These are phyloP conservation scores for Papilio helenus DNA, from an alignment of 1,140 invertebrate species.

Conservation along the genomic window DNA sequence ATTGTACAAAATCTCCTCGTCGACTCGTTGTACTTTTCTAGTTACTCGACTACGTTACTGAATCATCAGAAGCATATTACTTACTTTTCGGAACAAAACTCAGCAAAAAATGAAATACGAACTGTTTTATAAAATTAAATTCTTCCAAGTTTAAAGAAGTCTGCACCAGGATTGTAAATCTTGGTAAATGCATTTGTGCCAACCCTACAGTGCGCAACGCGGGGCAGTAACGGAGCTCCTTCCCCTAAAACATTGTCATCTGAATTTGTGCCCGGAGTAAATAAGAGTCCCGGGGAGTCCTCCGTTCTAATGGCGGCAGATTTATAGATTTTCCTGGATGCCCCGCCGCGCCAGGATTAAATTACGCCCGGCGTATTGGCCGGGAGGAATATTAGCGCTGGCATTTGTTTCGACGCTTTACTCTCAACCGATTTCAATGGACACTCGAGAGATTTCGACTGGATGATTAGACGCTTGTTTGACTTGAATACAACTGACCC, in stretches of 20 bases:
- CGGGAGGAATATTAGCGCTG: constrained; percentile 76
- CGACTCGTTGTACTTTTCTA: too few species aligned
- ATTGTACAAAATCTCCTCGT: too few species aligned
- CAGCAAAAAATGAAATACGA: too few species aligned
- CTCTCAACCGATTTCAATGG: constrained; percentile 64
- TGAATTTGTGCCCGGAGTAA: constrained; percentile 82
- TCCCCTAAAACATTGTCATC: constrained; percentile 83
- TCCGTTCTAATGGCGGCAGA: constrained; percentile 79
- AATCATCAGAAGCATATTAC: too few species aligned
- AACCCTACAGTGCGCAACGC: constrained; percentile 61
- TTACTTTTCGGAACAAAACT: too few species aligned
- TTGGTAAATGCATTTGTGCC: constrained; percentile 40
- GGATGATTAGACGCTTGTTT: constrained; percentile 28
- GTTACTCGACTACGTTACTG: too few species aligned
- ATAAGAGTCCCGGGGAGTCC: constrained; percentile 80
- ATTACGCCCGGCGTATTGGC: constrained; percentile 78
- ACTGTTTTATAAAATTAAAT: neutral
- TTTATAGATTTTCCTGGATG: constrained; percentile 81
- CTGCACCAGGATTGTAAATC: neutral
- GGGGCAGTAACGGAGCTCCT: constrained; percentile 76
- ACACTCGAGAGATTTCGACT: constrained; percentile 46
- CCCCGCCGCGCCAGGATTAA: constrained; percentile 77
- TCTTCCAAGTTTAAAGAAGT: neutral
- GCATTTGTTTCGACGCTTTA: constrained; percentile 73
- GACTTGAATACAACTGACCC: constrained; percentile 5